Evolutionary conservation across 2,888 invertebrate species (phyloP).

Genomic region (Lymantria dispar): DNA sequence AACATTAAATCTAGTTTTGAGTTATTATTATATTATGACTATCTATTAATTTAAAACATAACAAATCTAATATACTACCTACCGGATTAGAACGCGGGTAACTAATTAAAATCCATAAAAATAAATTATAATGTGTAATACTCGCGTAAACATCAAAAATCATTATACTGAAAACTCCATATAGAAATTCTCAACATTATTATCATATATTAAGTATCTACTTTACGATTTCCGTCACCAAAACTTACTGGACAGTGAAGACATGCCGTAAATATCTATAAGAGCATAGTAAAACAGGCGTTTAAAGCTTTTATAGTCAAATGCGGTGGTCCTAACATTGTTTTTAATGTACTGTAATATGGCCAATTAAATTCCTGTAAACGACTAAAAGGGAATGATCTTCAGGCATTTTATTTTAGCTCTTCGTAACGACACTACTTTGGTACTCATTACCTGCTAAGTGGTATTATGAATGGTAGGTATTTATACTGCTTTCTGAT

Average conservation of each 20-base stretch:
- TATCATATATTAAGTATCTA: conserved; percentile 34
- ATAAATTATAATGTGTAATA: too few relatives aligned
- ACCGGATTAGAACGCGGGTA: too few relatives aligned
- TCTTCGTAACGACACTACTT: conserved; percentile 2
- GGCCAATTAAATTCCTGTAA: conserved; percentile 68
- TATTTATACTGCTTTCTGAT: too few relatives aligned
- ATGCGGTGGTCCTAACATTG: conserved; percentile 77
- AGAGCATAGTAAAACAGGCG: conserved; percentile 57
- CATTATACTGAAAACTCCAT: too few relatives aligned
- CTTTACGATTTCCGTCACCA: conserved; percentile 40
- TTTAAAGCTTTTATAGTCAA: conserved; percentile 63
- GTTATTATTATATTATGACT: too few relatives aligned
- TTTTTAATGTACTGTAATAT: conserved; percentile 76
- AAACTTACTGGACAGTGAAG: conserved; percentile 33
- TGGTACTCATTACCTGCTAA: neutral
- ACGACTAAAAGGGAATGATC: conserved; percentile 47
- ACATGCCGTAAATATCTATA: conserved; percentile 51
- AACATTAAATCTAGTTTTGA: too few relatives aligned
- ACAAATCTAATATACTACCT: too few relatives aligned
- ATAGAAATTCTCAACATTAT: conserved; percentile 5
- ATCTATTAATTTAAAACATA: too few relatives aligned
- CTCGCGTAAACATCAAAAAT: too few relatives aligned
- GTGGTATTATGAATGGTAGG: neutral
- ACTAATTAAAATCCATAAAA: too few relatives aligned
- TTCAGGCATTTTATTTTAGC: conserved; percentile 35